These are phyloP conservation scores for Endotricha flammealis DNA, from an alignment of 2,888 invertebrate species.

Conservation along the genomic window DNA sequence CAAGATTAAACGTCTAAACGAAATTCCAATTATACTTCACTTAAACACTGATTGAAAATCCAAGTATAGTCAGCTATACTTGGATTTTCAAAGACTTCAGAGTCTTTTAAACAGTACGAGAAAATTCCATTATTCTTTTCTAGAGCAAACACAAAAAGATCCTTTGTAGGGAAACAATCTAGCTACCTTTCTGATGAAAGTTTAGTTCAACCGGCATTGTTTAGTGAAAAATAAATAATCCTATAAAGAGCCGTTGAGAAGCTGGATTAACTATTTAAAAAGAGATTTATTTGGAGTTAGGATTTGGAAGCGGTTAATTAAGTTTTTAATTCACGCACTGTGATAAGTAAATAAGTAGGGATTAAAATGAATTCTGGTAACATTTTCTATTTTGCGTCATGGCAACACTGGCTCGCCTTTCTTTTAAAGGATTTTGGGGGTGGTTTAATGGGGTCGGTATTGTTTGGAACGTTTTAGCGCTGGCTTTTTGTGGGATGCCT, in stretches of 20 bases:
- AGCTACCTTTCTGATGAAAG: constrained; percentile 14
- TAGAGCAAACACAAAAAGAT: constrained; percentile 18
- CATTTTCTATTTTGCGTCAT: no score
- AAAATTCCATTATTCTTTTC: constrained; percentile 33
- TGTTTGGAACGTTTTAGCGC: constrained; percentile 36
- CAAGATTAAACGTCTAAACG: no score
- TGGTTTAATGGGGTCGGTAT: constrained; percentile 40
- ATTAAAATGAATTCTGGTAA: constrained; percentile 33
- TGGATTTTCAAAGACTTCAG: no score
- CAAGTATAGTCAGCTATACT: constrained; percentile 12
- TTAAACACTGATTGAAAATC: no score
- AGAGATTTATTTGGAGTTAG: constrained; percentile 13
- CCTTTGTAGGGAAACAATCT: constrained; percentile 13
- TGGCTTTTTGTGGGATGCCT: constrained; percentile 40
- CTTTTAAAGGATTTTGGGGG: constrained; percentile 36
- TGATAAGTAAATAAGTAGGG: constrained; percentile 18
- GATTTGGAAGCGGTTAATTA: constrained; percentile 19
- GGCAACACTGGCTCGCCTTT: constrained; percentile 32
- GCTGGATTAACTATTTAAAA: constrained; percentile 17
- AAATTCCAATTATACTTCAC: constrained; percentile 2
- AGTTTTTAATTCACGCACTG: constrained; percentile 24
- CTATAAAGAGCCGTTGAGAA: constrained; percentile 2
- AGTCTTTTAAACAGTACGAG: constrained; percentile 24
- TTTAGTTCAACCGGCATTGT: constrained; percentile 12
- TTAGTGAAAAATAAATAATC: constrained; percentile 5